Percentiles rank a stretch among this genome's conserved stretches.
These are phyloP conservation scores for Antheraea pernyi DNA, from an alignment of 1,140 invertebrate species.

Conservation along the genomic window DNA sequence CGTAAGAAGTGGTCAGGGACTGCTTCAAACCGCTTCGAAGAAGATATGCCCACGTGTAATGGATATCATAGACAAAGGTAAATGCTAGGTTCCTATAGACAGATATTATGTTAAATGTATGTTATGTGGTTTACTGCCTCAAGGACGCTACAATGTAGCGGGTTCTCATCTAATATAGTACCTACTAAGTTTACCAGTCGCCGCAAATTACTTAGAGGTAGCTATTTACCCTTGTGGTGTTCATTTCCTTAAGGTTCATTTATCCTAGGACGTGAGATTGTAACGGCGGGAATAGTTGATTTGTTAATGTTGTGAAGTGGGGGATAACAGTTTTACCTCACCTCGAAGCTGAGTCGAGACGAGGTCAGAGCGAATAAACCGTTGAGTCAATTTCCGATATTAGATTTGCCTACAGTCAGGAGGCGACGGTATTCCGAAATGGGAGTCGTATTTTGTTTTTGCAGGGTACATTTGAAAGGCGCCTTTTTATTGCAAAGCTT, in stretches of 20 bases:
- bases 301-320: conserved; percentile 36
- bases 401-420: conserved; percentile 52
- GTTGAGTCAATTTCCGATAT: conserved; percentile 61
- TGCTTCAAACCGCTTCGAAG: conserved; percentile 37
- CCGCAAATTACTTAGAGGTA: conserved; percentile 1
- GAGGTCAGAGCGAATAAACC: conserved; percentile 55
- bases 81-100: too few species aligned
- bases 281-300: conserved; percentile 24
- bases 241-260: conserved; percentile 12
- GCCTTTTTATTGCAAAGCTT: neutral
- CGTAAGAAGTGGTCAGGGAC: too few species aligned
- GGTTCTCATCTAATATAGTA: too few species aligned
- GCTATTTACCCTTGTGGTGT: neutral
- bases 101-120: too few species aligned
- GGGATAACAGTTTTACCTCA: conserved; percentile 51
- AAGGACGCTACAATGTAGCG: too few species aligned
- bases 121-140: too few species aligned
- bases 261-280: conserved; percentile 14
- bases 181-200: neutral
- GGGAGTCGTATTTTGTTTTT: conserved; percentile 28
- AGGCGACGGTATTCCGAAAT: conserved; percentile 23
- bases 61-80: conserved; percentile 16
- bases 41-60: conserved; percentile 30
- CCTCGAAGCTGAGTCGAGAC: conserved; percentile 31
- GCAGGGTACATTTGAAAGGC: conserved; percentile 17